These are phyloP conservation scores for Brachionus angularis DNA, from an alignment of 1,140 invertebrate species.

Conservation along the genomic window DNA sequence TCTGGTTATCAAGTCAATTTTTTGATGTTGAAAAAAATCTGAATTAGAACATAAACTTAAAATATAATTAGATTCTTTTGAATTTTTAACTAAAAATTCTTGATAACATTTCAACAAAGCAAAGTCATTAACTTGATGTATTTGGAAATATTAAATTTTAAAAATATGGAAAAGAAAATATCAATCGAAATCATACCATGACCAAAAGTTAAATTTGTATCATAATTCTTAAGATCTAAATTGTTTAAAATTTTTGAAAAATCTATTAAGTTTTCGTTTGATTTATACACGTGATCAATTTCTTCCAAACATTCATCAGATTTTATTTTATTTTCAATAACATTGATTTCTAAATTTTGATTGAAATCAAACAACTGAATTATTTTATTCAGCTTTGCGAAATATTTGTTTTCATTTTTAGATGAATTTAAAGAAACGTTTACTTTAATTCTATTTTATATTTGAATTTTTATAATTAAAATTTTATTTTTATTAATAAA, in stretches of 20 bases:
- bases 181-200: slow-evolving; percentile 2
- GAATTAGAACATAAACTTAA: slow-evolving; percentile 9
- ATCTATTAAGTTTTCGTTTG: background rate
- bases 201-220: background rate
- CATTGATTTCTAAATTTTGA: no score
- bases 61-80: background rate
- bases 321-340: background rate
- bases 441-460: background rate
- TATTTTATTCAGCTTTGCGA: no score
- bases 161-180: background rate
- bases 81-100: background rate
- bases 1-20: slow-evolving; percentile 16
- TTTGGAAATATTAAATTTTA: background rate
- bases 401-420: no score
- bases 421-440: no score
- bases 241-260: background rate
- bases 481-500: background rate
- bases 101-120: background rate
- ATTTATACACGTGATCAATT: slow-evolving; percentile 3
- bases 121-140: background rate
- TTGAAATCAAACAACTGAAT: no score
- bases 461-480: no score
- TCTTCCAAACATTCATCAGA: background rate
- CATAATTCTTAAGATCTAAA: slow-evolving; percentile 9
- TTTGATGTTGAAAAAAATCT: slow-evolving; percentile 32